phyloP scores from a whole-genome alignment of 2,797 vertebrate species.

The Phataginus tricuspis region DNA sequence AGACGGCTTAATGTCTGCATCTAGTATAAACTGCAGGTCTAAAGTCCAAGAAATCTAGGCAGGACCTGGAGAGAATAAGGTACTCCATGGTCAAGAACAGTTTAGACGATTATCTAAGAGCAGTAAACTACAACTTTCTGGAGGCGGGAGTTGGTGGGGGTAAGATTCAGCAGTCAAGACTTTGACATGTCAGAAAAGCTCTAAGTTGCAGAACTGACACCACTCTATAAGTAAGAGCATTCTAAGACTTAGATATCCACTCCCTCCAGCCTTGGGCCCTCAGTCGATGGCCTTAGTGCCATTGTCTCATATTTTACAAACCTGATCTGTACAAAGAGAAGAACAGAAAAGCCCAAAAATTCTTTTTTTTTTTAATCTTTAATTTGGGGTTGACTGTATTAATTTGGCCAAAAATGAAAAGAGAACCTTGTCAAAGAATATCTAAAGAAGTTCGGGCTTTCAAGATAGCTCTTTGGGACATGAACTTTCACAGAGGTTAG shows the following conservation, averaged over 20 bases:
- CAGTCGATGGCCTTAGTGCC: not conserved
- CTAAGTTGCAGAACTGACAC: not conserved
- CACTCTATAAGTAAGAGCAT: not conserved
- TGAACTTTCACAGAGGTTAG: not conserved
- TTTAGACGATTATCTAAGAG: not conserved
- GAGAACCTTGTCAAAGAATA: not conserved
- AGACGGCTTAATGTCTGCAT: not conserved
- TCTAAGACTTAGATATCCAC: too few relatives aligned
- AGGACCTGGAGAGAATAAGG: not conserved
- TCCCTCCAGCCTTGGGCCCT: not conserved
- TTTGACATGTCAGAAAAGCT: not conserved
- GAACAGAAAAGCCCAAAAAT: not conserved
- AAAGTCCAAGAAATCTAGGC: not conserved
- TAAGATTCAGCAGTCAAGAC: not conserved
- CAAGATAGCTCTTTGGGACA: not conserved
- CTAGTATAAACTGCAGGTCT: not conserved
- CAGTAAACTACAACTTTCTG: not conserved
- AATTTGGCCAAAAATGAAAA: conserved; percentile 50
- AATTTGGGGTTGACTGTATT: not conserved
- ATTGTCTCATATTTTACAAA: not conserved
- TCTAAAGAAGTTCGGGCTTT: conserved; percentile 4
- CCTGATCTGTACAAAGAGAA: not conserved
- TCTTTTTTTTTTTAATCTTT: conserved; percentile 16
- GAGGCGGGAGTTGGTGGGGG: not conserved
- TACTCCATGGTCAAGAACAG: not conserved